Evolutionary conservation across 2,888 invertebrate genomes (phyloP), one percentile per base, ranked within the genome.

Genomic region (Nesidiocoris tenuis): DNA sequence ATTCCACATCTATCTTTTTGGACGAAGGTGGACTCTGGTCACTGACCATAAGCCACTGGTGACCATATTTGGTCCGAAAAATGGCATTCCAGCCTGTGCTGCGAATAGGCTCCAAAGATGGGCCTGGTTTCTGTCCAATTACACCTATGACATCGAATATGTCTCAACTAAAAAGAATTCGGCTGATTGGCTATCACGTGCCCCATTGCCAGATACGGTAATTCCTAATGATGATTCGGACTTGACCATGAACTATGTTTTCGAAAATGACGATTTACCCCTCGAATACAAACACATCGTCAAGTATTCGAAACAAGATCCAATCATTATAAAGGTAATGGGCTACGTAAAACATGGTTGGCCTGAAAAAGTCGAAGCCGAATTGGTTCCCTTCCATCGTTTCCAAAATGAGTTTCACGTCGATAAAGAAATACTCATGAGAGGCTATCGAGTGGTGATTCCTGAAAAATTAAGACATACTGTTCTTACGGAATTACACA

Each of bases 391-490:
- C 3, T 70, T 21, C 18, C 9, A 12, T 21, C 23, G 70, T 1
- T 24, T 59, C 18, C 22, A 61, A 59, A 56, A 68, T 25, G 77
- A 77, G 56, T 7, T 78, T 19, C 23, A 68, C 23, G 23, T 77
- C 12, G 75, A 75, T n/a, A 39, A 61, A 23, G 61, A 70, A 23
- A 21, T 70, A 0, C 12, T 78, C 12, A 59, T 82, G 59, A 80
- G 80, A 80, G 79, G 80, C 12, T 77, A 81, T 63, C 71, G 81
- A 54, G 72, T 81, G 5, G 74, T 81, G 1, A 79, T 82, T 74
- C 81, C 81, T 2, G 12, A 78, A 23, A 72, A 23, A 16, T 79
- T 80, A 22, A 66, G 78, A 54, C 7, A n/a, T n/a, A n/a, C n/a
- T n/a, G n/a, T n/a, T n/a, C n/a, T n/a, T n/a, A n/a, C n/a, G n/a